phyloP scores from a whole-genome alignment of 2,113 vertebrate species.

The Machaerirhynchus nigripectus region DNA sequence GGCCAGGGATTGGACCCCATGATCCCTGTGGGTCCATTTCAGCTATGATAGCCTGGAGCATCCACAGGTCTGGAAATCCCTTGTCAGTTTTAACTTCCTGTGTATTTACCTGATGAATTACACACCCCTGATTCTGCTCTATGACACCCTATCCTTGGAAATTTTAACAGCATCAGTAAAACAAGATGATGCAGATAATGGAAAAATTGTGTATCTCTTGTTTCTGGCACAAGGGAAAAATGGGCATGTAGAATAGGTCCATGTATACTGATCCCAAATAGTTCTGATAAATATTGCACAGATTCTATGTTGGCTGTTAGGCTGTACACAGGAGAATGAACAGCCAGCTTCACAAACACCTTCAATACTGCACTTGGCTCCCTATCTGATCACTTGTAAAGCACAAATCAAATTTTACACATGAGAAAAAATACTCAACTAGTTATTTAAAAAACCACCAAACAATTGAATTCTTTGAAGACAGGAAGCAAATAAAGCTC shows the following conservation, averaged over 20 bases:
- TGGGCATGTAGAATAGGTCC: neutral
- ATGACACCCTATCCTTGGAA: neutral
- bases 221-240: neutral
- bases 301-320: neutral
- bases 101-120: neutral
- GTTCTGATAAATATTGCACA: neutral
- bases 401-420: neutral
- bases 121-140: neutral
- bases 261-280: neutral
- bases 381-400: neutral
- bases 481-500: neutral
- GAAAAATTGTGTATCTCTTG: neutral
- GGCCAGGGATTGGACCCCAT: neutral
- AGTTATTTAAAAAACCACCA: neutral
- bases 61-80: neutral
- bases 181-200: neutral
- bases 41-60: neutral
- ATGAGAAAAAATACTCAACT: neutral
- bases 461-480: neutral
- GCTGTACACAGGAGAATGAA: neutral
- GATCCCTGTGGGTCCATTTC: neutral
- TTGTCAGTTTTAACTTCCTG: neutral
- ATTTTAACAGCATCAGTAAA: neutral
- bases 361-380: neutral
- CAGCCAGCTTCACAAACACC: neutral